Base-by-base conservation (phyloP, 2,113 vertebrate genomes). In the Corythaeola cristata region DNA sequence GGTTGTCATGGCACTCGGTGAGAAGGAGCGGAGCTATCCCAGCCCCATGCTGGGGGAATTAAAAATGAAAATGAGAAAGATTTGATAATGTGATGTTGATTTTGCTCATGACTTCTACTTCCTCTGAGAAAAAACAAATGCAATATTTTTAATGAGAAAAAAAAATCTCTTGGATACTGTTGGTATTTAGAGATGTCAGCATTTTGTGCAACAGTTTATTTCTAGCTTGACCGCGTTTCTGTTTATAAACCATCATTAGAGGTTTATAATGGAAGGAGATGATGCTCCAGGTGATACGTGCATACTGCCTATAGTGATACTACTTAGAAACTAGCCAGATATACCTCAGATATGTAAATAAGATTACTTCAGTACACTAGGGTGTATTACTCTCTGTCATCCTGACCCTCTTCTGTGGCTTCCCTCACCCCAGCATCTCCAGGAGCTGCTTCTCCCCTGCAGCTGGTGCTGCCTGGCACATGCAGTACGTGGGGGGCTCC, bases 21-120 rank as follows among this genome's bases (percentile, higher is more conserved):
- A 78, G 81, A 81, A 81, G 64, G 39, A 95, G 47, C 3, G 4
- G 49, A 97, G 80, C 69, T 85, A 39, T 68, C 78, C 79, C 60
- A 92, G 39, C 72, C 49, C 58, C 24, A 19, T 49, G 69, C 80
- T 53, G 27, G 28, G 52, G 66, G 76, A 95, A 90, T 96, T 96
- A 81, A 94, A 92, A 95, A 87, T 89, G 80, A 93, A 97, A 93
- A 93, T 87, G 77, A 87, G 88, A 71, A 93, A 37, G 35, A 79
- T 89, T 82, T 75, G 62, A 76, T 90, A 90, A 89, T 2, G 7
- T n/a, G 67, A 85, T 75, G 80, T 92, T 91, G 91, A 56, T 91
- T 89, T 93, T 93, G 87, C 80, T 68, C 81, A 56, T 35, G 44
- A 56, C 77, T 93, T 83, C 59, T 81, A 32, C 76, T 95, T 92